phyloP scores from a whole-genome alignment of 1,140 invertebrate genomes.

The Trachymyrmex cornetzi region DNA sequence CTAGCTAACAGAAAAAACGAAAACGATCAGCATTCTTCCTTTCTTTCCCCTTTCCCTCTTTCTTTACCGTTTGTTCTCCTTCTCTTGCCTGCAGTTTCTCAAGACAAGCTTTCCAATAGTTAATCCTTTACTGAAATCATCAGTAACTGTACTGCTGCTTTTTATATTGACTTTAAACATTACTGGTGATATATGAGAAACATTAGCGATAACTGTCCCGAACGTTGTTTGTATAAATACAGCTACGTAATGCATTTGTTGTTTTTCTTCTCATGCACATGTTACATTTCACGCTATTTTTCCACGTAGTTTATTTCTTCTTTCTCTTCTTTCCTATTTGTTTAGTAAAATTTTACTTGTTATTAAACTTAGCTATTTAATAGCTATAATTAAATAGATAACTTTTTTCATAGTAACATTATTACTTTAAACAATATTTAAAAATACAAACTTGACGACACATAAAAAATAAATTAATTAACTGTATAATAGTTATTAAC shows the following conservation, averaged over 20 bases:
- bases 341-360: not conserved
- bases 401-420: not conserved
- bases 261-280: not conserved
- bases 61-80: not conserved
- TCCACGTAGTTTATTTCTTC: not conserved
- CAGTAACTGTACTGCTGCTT: not conserved
- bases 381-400: not conserved
- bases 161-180: not conserved
- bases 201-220: not conserved
- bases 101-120: constrained; percentile 16
- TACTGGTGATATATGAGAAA: constrained; percentile 19
- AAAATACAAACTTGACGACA: not conserved
- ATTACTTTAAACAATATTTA: not conserved
- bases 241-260: not conserved
- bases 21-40: not conserved
- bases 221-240: not conserved
- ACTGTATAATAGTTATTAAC: no score
- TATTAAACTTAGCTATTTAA: not conserved
- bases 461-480: not conserved
- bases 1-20: not conserved
- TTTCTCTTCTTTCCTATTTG: no score
- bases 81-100: not conserved
- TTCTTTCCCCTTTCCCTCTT: not conserved
- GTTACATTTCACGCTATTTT: not conserved
- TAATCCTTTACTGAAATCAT: not conserved